Conservation (phyloP, 2,113 vertebrate genomes). For the Podarcis raffonei region DNA sequence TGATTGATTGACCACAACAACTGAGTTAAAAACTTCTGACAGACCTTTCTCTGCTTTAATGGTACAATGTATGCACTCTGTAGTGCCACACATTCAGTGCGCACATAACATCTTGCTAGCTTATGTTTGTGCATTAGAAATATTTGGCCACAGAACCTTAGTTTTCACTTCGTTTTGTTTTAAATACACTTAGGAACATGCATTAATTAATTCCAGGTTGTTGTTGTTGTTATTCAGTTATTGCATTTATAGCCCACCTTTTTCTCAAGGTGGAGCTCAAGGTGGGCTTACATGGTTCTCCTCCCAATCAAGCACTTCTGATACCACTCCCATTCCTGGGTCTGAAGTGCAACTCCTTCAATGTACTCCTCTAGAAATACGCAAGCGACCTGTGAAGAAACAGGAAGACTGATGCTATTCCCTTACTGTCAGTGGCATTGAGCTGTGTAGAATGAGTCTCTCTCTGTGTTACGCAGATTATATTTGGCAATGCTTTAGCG, state of each 20-base stretch:
- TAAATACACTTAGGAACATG: background rate
- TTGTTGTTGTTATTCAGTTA: background rate
- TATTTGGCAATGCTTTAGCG: background rate
- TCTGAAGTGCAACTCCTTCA: too few relatives aligned
- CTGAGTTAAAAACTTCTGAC: background rate
- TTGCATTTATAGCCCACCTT: background rate
- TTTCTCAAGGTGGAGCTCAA: background rate
- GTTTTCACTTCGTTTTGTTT: background rate
- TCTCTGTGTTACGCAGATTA: background rate
- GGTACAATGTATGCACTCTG: background rate
- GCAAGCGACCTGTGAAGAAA: background rate
- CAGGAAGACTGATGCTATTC: background rate
- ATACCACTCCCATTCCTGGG: background rate
- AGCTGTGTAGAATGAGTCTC: background rate
- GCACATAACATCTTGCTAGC: background rate
- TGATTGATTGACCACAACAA: slow-evolving; percentile 30
- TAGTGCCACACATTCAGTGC: rapidly evolving
- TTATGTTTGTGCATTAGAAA: background rate
- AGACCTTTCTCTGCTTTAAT: background rate
- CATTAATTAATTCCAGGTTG: background rate
- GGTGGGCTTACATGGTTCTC: background rate
- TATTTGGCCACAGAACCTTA: background rate
- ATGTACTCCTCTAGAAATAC: background rate
- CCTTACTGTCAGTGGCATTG: background rate
- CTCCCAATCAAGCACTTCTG: background rate